These are phyloP conservation scores for Girardinus metallicus DNA, from an alignment of 2,797 vertebrate species.

Conservation along the genomic window DNA sequence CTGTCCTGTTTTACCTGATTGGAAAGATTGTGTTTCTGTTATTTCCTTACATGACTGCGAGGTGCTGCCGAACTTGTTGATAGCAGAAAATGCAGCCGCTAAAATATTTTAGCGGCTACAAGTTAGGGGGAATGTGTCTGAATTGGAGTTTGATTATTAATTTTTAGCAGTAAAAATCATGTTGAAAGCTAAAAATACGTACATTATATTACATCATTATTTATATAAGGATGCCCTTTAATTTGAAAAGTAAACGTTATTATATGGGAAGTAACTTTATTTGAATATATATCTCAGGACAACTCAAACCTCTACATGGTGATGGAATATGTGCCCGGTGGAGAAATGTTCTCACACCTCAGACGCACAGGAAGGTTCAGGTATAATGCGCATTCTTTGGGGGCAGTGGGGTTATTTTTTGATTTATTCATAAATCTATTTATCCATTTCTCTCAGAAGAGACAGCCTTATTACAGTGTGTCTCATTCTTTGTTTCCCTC, in stretches of 20 bases:
- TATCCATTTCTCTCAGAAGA: background rate
- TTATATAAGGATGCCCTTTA: background rate
- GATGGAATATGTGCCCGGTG: constrained; percentile 99
- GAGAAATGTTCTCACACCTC: constrained; percentile 99
- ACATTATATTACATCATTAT: too few relatives aligned
- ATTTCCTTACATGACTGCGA: background rate
- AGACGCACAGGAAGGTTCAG: constrained; percentile 99
- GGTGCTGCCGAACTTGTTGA: background rate
- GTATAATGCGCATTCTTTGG: constrained; percentile 52
- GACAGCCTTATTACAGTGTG: background rate
- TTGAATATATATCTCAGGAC: constrained; percentile 79
- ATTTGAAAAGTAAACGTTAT: background rate
- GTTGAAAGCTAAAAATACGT: background rate
- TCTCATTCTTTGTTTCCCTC: constrained; percentile 17
- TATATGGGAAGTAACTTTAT: background rate
- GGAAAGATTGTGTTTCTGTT: background rate
- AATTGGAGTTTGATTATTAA: too few relatives aligned
- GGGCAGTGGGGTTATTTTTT: background rate
- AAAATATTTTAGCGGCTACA: too few relatives aligned
- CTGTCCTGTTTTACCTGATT: background rate
- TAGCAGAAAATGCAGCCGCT: background rate
- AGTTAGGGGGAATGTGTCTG: too few relatives aligned
- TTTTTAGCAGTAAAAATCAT: background rate
- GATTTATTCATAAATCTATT: background rate
- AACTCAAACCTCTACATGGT: constrained; percentile 99